Evolutionary conservation across 2,888 invertebrate species (phyloP), one percentile per base, ranked within the genome.

Genomic region (Cryptophagus acutangulus): DNA sequence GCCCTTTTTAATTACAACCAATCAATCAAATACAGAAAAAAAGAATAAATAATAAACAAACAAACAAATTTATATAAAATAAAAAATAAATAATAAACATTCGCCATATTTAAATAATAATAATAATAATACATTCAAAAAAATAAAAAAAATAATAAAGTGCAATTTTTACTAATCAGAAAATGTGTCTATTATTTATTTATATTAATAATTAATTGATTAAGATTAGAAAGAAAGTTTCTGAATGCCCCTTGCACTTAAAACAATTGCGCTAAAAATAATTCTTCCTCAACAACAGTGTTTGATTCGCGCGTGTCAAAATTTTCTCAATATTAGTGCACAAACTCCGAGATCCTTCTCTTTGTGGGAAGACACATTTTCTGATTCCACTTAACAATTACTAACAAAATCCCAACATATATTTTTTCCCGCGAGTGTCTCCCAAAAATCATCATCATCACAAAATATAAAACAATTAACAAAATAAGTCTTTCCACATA

Each of bases 351-450:
- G 63, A 63, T 73, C 52, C 31, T 53, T 73, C 69, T 76, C 74
- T 74, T 77, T 80, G 82, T 82, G 76, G 78, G 77, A 79, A 80
- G 79, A 80, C 85, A 86, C 84, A 86, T 86, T 86, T 86, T 85
- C 85, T 84, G 85, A 84, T 79, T 71, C 52, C 46, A 43, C 37
- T 43, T 14, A 17, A 30, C n/a, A 28, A 31, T 37, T 26, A 30
- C 8, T 10, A 29, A 31, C 31, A 10, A 31, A 12, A 15, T 8
- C n/a, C 16, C 5, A 9, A 31, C 31, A 4, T 8, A 16, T 15
- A 31, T 28, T 28, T 28, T 8, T 31, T 16, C 9, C 15, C 13
- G n/a, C 8, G 20, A 40, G 41, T 41, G 41, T 41, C 36, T 41
- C 30, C 41, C 33, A 18, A 28, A 33, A 26, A 28, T 8, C 26